Evolutionary conservation across 2,888 invertebrate species (phyloP).

Genomic region (Acleris holmiana): DNA sequence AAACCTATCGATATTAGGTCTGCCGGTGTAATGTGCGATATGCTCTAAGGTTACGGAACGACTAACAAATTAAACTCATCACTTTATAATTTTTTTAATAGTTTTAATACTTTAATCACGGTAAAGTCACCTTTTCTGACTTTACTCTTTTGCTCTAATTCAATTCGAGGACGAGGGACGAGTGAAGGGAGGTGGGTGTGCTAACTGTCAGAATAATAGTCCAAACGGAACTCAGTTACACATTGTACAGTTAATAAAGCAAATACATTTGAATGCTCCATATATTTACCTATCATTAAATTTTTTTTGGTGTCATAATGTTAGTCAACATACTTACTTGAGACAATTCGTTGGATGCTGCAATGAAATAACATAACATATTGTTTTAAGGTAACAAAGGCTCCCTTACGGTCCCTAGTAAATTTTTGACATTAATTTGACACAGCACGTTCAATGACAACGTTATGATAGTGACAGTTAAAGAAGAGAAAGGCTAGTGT

Average conservation of each 20-base stretch:
- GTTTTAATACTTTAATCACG: slow-evolving; percentile 32
- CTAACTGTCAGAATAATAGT: slow-evolving; percentile 20
- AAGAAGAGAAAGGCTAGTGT: too few relatives aligned
- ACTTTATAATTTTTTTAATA: slow-evolving; percentile 35
- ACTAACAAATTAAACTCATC: slow-evolving; percentile 30
- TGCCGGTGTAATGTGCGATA: slow-evolving; percentile 12
- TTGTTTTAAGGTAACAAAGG: too few relatives aligned
- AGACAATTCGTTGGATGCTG: too few relatives aligned
- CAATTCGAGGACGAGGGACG: neutral
- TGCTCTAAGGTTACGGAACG: neutral
- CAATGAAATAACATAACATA: too few relatives aligned
- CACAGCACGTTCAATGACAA: too few relatives aligned
- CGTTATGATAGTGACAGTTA: too few relatives aligned
- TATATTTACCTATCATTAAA: neutral
- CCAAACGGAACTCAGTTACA: slow-evolving; percentile 4
- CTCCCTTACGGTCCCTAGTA: too few relatives aligned
- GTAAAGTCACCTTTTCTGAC: slow-evolving; percentile 21
- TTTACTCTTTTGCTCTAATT: neutral
- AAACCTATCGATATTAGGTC: slow-evolving; percentile 6
- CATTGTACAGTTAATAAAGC: neutral
- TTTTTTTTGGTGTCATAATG: too few relatives aligned
- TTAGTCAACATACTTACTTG: too few relatives aligned
- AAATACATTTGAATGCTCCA: neutral
- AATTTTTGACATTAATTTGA: too few relatives aligned
- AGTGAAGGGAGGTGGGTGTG: slow-evolving; percentile 4